phyloP scores from a whole-genome alignment of 2,113 vertebrate species.

The Haliaeetus leucogaster region DNA sequence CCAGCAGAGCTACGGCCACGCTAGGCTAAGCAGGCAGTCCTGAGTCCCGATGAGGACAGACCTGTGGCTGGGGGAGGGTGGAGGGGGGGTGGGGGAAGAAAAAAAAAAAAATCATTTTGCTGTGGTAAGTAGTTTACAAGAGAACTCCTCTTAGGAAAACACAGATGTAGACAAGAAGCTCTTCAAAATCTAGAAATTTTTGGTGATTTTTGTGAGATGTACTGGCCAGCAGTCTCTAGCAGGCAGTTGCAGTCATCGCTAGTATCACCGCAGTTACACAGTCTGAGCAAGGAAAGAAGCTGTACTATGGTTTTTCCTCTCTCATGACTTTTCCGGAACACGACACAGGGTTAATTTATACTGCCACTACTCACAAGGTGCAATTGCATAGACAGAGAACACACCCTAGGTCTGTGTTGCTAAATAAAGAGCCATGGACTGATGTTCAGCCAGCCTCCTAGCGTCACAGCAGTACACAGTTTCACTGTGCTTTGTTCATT shows the following conservation, averaged over 20 bases:
- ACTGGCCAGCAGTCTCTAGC: not conserved
- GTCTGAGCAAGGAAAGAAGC: not conserved
- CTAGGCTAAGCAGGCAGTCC: not conserved
- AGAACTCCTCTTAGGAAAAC: not conserved
- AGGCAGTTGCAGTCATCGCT: not conserved
- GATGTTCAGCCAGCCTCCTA: not conserved
- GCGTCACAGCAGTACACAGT: not conserved
- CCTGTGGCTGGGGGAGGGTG: too few relatives aligned
- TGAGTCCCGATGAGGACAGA: not conserved
- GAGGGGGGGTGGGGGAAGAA: too few relatives aligned
- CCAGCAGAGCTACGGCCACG: not conserved
- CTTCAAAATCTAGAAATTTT: not conserved
- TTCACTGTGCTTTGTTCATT: not conserved
- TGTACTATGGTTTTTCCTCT: not conserved
- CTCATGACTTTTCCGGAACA: not conserved
- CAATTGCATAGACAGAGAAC: not conserved
- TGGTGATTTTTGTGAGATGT: not conserved
- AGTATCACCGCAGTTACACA: not conserved
- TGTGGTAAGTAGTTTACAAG: not conserved
- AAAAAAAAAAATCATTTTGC: not conserved
- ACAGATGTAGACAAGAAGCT: not conserved
- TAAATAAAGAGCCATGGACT: not conserved
- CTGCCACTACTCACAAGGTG: not conserved
- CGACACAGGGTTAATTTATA: rapidly evolving
- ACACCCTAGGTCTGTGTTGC: not conserved